A percentile compares a stretch with the other conserved stretches of the same genome.
These are phyloP conservation scores for Pao palembangensis DNA, from an alignment of 2,113 vertebrate species.

Conservation along the genomic window DNA sequence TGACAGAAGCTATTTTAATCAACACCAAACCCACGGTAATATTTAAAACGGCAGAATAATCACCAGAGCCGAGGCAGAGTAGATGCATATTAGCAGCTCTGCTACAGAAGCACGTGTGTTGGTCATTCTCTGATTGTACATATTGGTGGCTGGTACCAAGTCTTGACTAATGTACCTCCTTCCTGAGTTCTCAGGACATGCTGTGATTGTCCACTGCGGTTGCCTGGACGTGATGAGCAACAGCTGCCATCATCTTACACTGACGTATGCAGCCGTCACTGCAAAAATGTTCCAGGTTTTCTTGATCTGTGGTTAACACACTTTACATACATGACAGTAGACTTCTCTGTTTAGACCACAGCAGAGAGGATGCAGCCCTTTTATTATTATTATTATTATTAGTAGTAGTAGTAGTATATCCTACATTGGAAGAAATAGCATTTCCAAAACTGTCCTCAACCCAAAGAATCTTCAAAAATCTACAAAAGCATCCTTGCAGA, in stretches of 20 bases:
- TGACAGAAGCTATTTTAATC: not conserved
- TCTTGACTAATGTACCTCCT: slow-evolving; percentile 59
- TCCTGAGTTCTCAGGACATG: slow-evolving; percentile 33
- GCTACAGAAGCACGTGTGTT: slow-evolving; percentile 5
- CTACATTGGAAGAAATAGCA: too few relatives aligned
- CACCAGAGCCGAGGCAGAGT: slow-evolving; percentile 2
- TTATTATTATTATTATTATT: too few relatives aligned
- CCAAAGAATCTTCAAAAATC: too few relatives aligned
- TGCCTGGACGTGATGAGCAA: slow-evolving; percentile 13
- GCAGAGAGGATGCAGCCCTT: too few relatives aligned
- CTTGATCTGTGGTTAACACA: too few relatives aligned
- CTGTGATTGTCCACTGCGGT: not conserved
- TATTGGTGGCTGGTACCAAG: not conserved
- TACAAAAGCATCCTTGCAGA: too few relatives aligned
- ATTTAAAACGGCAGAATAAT: slow-evolving; percentile 7
- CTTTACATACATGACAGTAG: too few relatives aligned
- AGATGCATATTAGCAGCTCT: slow-evolving; percentile 13
- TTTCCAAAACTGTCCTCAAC: too few relatives aligned
- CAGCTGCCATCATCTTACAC: slow-evolving; percentile 5
- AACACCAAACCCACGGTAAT: not conserved
- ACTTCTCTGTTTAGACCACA: too few relatives aligned
- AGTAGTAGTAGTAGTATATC: too few relatives aligned
- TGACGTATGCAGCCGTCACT: not conserved
- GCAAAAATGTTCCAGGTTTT: too few relatives aligned
- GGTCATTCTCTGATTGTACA: not conserved